Conservation (phyloP, 2,113 vertebrate species). For the Nibea coibor region DNA sequence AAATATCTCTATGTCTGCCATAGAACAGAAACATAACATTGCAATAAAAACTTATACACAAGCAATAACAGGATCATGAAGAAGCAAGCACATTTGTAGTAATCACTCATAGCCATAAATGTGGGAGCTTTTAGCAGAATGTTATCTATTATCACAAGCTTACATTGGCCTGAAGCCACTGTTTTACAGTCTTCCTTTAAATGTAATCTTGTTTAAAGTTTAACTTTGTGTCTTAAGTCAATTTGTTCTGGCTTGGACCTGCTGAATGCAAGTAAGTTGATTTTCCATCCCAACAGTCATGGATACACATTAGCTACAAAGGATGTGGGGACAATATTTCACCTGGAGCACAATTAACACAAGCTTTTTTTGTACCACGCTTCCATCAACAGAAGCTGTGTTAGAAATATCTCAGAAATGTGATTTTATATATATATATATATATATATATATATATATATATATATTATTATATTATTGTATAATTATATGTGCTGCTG, state of each 20-base stretch:
- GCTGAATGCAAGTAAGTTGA: slow-evolving; percentile 29
- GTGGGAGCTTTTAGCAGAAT: neutral
- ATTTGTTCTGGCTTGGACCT: slow-evolving; percentile 38
- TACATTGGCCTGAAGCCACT: neutral
- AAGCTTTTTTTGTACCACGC: slow-evolving; percentile 8
- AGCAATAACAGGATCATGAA: neutral
- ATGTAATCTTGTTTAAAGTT: slow-evolving; percentile 37
- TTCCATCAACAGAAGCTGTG: slow-evolving; percentile 22
- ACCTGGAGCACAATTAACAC: slow-evolving; percentile 43
- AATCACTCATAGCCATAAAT: neutral
- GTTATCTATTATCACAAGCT: neutral
- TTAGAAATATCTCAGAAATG: slow-evolving; percentile 28
- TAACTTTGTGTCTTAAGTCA: slow-evolving; percentile 22
- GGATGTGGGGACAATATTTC: slow-evolving; percentile 25
- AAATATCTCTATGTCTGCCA: neutral
- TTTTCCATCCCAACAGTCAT: slow-evolving; percentile 39
- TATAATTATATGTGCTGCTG: slow-evolving; percentile 21
- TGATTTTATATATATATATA: no score
- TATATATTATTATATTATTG: no score
- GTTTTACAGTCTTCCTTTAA: slow-evolving; percentile 13
- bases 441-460: no score
- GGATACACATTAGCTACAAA: slow-evolving; percentile 38
- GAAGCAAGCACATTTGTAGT: neutral
- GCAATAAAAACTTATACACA: neutral
- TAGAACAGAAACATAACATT: no score